phyloP scores from a whole-genome alignment of 1,140 invertebrate species.

The Drosophila teissieri region DNA sequence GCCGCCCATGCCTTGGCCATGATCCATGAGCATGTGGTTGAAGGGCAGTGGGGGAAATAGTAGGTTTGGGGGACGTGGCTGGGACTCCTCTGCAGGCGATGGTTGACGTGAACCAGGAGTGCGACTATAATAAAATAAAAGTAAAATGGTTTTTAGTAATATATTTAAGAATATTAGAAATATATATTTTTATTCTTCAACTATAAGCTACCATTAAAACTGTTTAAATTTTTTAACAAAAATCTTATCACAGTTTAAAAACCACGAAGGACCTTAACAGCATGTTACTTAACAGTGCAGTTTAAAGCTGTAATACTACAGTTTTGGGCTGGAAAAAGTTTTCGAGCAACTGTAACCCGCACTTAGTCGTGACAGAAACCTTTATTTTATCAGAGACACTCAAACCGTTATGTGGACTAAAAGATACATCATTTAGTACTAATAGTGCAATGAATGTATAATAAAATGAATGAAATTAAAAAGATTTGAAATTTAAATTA shows the following conservation, averaged over 20 bases:
- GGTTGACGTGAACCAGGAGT: conserved; percentile 95
- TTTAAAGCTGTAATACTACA: not conserved
- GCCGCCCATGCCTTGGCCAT: conserved; percentile 66
- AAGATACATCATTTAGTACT: conserved; percentile 4
- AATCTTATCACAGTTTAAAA: conserved; percentile 10
- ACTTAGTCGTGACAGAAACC: conserved; percentile 27
- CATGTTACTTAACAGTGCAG: conserved; percentile 9
- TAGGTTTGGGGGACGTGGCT: conserved; percentile 72
- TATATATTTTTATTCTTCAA: not conserved
- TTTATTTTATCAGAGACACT: not conserved
- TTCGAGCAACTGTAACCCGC: not conserved
- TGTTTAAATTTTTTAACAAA: no score
- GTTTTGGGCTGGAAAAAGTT: not conserved
- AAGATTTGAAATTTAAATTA: no score
- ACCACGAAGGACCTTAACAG: not conserved
- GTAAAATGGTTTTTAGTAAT: not conserved
- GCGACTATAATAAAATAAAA: conserved; percentile 87
- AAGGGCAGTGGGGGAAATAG: conserved; percentile 77
- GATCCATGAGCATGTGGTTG: conserved; percentile 84
- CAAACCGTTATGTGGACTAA: conserved; percentile 29
- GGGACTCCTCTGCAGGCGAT: conserved; percentile 92
- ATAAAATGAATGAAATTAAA: no score
- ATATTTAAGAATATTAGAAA: not conserved
- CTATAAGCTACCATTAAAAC: no score
- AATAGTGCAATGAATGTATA: no score